phyloP scores from a whole-genome alignment of 2,113 vertebrate species.

The Baryphthengus martii region DNA sequence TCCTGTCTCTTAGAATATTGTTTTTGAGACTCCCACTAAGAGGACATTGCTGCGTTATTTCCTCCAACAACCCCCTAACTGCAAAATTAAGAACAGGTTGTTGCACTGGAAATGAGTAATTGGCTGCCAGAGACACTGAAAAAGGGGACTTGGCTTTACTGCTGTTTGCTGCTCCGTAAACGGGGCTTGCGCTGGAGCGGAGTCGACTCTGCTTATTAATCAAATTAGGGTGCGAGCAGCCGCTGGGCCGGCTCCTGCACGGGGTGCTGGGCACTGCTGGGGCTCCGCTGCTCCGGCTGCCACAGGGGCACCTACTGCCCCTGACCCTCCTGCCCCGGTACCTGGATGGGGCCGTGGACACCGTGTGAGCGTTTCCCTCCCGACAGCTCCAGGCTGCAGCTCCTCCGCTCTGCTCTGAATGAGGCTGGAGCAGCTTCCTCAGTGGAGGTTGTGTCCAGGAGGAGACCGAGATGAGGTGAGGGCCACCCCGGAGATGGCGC shows the following conservation, averaged over 20 bases:
- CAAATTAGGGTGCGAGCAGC: fast-evolving
- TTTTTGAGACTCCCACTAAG: not conserved
- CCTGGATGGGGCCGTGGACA: fast-evolving
- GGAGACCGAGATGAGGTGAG: not conserved
- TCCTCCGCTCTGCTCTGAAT: fast-evolving
- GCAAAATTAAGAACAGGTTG: not conserved
- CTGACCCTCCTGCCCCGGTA: fast-evolving
- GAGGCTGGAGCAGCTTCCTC: not conserved
- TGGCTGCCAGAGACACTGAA: not conserved
- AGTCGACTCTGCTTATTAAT: fast-evolving
- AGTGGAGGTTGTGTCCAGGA: not conserved
- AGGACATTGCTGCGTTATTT: conserved; percentile 6
- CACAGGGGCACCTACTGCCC: fast-evolving
- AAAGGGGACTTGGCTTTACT: not conserved
- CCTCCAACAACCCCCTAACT: not conserved
- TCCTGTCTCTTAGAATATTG: not conserved
- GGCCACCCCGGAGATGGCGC: fast-evolving
- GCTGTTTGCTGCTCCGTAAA: fast-evolving
- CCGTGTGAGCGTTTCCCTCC: fast-evolving
- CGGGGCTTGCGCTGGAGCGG: fast-evolving
- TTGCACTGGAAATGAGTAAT: not conserved
- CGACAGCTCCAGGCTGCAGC: fast-evolving
- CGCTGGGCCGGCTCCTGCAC: fast-evolving
- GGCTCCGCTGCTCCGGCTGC: not conserved
- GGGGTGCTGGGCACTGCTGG: not conserved